Conservation (phyloP, 2,113 vertebrate genomes). For the Zingel zingel region DNA sequence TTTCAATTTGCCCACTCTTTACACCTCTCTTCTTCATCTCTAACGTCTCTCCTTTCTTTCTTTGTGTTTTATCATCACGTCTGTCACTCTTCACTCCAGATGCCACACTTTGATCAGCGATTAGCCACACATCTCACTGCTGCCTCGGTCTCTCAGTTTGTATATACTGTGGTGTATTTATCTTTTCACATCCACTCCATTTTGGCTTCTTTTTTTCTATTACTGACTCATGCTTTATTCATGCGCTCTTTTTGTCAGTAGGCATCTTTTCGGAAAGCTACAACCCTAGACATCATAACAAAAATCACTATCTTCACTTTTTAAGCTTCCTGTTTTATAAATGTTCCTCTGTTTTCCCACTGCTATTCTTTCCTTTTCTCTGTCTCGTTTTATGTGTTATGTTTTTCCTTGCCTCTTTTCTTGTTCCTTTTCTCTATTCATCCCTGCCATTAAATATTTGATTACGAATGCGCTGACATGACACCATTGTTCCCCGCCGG, state of each 20-base stretch:
- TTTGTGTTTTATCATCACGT: conserved; percentile 21
- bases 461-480: conserved; percentile 53
- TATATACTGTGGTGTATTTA: conserved; percentile 2
- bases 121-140: background rate
- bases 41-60: conserved; percentile 15
- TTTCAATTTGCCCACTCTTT: conserved; percentile 40
- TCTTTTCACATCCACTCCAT: conserved; percentile 8
- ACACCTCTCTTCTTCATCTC: conserved; percentile 7
- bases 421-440: conserved; percentile 17
- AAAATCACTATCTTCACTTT: conserved; percentile 22
- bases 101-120: conserved; percentile 20
- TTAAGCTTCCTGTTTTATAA: conserved; percentile 10
- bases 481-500: conserved; percentile 41
- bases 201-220: conserved; percentile 1
- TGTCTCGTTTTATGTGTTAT: conserved; percentile 19
- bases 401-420: conserved; percentile 21
- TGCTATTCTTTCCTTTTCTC: conserved; percentile 15
- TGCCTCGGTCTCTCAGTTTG: background rate
- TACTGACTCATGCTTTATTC: conserved; percentile 30
- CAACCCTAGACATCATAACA: background rate
- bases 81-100: conserved; percentile 25
- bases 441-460: conserved; percentile 64
- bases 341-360: background rate
- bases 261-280: conserved; percentile 2
- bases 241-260: conserved; percentile 1